phyloP scores from a whole-genome alignment of 1,140 invertebrate species.

The Anastrepha ludens region DNA sequence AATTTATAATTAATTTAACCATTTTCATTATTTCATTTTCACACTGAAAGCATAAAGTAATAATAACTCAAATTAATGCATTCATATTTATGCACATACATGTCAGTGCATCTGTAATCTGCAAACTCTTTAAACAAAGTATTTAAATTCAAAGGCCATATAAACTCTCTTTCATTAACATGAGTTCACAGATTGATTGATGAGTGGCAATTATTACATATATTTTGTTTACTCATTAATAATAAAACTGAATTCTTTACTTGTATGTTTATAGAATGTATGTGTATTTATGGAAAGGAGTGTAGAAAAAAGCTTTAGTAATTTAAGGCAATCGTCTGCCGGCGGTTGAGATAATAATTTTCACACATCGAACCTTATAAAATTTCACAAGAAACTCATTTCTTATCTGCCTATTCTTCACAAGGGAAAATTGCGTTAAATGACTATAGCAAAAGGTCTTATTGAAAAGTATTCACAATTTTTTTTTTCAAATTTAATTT shows the following conservation, averaged over 20 bases:
- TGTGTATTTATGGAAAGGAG: no score
- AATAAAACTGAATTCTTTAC: neutral
- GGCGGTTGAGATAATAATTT: no score
- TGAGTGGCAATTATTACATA: neutral
- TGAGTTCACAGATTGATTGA: neutral
- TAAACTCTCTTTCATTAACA: neutral
- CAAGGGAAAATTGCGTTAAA: no score
- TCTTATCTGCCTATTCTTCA: no score
- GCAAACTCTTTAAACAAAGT: neutral
- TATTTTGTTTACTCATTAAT: neutral
- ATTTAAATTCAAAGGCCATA: neutral
- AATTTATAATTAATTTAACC: constrained; percentile 7
- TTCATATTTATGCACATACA: neutral
- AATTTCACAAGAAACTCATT: no score
- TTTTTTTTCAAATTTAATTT: no score
- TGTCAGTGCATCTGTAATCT: neutral
- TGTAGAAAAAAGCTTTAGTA: no score
- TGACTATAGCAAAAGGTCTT: no score
- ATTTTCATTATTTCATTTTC: constrained; percentile 21
- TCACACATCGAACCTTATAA: no score
- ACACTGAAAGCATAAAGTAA: constrained; percentile 5
- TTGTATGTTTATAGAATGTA: no score
- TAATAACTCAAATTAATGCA: neutral
- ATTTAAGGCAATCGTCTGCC: no score
- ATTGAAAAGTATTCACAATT: no score